Evolutionary conservation across 2,888 invertebrate species (phyloP).

Genomic region (Amphiduros pacificus): DNA sequence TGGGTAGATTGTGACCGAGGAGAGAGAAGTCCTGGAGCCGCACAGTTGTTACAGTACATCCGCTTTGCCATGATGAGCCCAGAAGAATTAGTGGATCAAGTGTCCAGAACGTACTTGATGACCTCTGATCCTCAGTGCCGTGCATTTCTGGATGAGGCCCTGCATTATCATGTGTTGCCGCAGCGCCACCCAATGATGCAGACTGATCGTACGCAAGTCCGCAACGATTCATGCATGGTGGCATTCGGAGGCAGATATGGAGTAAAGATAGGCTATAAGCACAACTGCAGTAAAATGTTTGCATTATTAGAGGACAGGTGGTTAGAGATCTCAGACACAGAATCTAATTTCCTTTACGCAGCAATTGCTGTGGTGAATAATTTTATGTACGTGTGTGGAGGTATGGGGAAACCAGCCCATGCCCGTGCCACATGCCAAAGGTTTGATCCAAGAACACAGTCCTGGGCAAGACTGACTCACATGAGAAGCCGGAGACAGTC

Average conservation of each 20-base stretch:
- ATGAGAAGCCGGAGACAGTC: slow-evolving; percentile 21
- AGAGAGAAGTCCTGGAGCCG: slow-evolving; percentile 1
- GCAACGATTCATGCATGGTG: slow-evolving; percentile 20
- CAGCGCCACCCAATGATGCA: slow-evolving; percentile 21
- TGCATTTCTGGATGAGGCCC: slow-evolving; percentile 19
- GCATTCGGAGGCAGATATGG: slow-evolving; percentile 22
- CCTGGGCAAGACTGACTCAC: slow-evolving; percentile 19
- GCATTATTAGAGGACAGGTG: slow-evolving; percentile 16
- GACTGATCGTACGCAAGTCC: slow-evolving; percentile 19
- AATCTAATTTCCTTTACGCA: slow-evolving; percentile 21
- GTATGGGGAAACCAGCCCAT: slow-evolving; percentile 27
- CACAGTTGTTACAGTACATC: slow-evolving; percentile 15
- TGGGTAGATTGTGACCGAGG: slow-evolving; percentile 19
- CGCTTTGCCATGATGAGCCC: slow-evolving; percentile 21
- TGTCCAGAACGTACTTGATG: slow-evolving; percentile 14
- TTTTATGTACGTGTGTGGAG: slow-evolving; percentile 26
- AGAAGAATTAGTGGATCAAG: slow-evolving; percentile 22
- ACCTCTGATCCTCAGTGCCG: slow-evolving; percentile 12
- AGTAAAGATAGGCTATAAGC: slow-evolving; percentile 20
- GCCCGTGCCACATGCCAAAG: slow-evolving; percentile 19
- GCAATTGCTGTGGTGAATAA: slow-evolving; percentile 22
- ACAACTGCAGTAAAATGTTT: slow-evolving; percentile 21
- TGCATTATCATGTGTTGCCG: slow-evolving; percentile 24
- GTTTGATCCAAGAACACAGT: slow-evolving; percentile 18
- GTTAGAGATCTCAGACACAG: slow-evolving; percentile 11